phyloP scores from a whole-genome alignment of 2,113 vertebrate genomes.

The Morphnarchus princeps region DNA sequence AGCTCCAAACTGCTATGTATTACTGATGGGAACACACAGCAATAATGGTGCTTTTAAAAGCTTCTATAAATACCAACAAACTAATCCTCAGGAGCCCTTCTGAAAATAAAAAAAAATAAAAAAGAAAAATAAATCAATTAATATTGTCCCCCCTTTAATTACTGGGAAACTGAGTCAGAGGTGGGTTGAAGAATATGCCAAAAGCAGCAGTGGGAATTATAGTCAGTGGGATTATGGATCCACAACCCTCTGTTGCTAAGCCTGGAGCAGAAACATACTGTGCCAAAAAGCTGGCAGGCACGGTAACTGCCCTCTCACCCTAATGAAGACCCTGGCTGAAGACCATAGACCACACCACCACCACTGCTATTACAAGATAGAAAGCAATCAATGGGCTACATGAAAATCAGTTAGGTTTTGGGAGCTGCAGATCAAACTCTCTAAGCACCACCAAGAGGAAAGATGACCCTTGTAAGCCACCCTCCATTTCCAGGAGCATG shows the following conservation, averaged over 20 bases:
- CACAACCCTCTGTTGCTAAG: not conserved
- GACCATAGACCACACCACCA: not conserved
- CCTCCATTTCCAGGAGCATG: not conserved
- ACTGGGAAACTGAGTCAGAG: slow-evolving; percentile 4
- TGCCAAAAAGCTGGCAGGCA: not conserved
- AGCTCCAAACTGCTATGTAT: not conserved
- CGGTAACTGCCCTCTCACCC: not conserved
- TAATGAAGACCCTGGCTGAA: not conserved
- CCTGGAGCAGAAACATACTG: not conserved
- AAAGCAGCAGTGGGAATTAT: not conserved
- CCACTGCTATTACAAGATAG: not conserved
- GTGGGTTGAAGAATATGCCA: not conserved
- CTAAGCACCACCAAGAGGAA: not conserved
- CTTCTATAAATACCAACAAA: not conserved
- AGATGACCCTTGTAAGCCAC: not conserved
- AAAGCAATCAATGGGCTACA: not conserved
- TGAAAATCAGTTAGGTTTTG: not conserved
- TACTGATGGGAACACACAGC: not conserved
- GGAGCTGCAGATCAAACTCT: not conserved
- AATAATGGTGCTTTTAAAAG: not conserved
- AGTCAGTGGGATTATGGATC: not conserved
- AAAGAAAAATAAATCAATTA: not conserved
- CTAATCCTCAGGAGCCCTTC: not conserved
- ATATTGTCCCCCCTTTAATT: not conserved
- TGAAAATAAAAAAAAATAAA: not conserved